Evolutionary conservation across 35 echinoderm and acorn worm genomes (phyloP), one percentile per base, ranked within the genome.

Genomic region (Nesometra sesokonis): DNA sequence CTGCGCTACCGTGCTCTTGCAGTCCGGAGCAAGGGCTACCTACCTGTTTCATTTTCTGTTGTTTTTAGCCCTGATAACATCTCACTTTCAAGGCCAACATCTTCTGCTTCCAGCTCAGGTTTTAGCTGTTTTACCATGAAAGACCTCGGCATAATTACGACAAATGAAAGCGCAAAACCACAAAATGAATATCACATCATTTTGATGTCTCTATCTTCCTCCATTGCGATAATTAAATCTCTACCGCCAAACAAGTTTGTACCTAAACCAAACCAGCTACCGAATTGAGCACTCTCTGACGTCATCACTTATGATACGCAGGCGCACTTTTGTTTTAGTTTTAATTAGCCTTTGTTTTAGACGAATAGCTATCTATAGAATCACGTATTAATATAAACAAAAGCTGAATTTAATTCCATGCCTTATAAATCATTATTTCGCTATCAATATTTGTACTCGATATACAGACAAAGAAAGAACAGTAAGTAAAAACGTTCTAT

Each of bases 341-440:
- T 67, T 67, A 67, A 67, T 67, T 67, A 67, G 52, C 52, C 52
- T 67, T 67, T 67, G 52, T 67, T 67, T 67, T 67, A 67, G 52
- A 67, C 52, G 7, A 27, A 2, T 67, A 2, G 9, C 9, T 67
- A 67, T 5, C 7, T 67, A 67, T n/a, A 19, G 23, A 67, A 67
- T 13, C 52, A 67, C 52, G 52, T 1, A 27, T 43, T 67, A 67
- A 67, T 67, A 67, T 67, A 67, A 67, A 67, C 52, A 67, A 67
- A 67, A 67, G 52, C 52, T 19, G 11, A 67, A 15, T 27, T 67
- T 67, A 67, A 67, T 67, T 67, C 52, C 0, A 67, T 67, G 52
- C 2, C 52, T 67, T 67, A 67, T 67, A 67, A 67, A 67, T 67
- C 52, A 67, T 67, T 67, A 67, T 27, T 67, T 11, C 52, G 23